Base-by-base conservation (phyloP, 2,888 invertebrate species). In the Hedychridium roseum region DNA sequence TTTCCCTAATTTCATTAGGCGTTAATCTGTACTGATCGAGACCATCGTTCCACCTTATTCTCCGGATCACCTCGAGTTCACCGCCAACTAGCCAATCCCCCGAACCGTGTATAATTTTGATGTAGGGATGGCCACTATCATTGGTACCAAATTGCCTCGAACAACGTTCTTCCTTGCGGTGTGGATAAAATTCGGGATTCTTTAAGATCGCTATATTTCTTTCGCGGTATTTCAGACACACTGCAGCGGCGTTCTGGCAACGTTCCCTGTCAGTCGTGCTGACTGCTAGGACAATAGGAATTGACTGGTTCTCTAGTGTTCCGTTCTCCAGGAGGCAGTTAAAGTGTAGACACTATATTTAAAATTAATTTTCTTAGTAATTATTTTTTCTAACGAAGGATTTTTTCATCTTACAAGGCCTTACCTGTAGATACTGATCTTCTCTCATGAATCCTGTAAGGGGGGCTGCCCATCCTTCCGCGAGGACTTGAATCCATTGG, bases 391-490 rank as follows among this genome's bases (percentile, higher is more conserved):
- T n/a, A n/a, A n/a, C n/a, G n/a, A n/a, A n/a, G n/a, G n/a, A n/a
- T n/a, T n/a, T n/a, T n/a, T n/a, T n/a, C n/a, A n/a, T n/a, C n/a
- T n/a, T n/a, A n/a, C n/a, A n/a, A n/a, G n/a, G 48, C 74, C 79
- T 76, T 48, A 87, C 87, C 81, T 92, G 92, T 36, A 98, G 82
- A 79, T 89, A 97, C 77, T 98, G 92, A 40, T 88, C 84, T 82
- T 99, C 97, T 17, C 92, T 84, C 98, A 98, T 99, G 74, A 99
- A 98, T 14, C 98, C 98, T 68, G 85, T 88, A 6, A 99, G 82
- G 0, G 98, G 98, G 52, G 90, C 87, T 0, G 97, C 97, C 98
- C 98, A 98, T 1, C 98, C 98, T 82, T 98, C 98, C 1, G 94
- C 88, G 15, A 98, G 80, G 2, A 98, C 90, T 84, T 87, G 95